Evolutionary conservation across 2,888 invertebrate species (phyloP), one percentile per base, ranked within the genome.

Genomic region (Petrolisthes manimaculis): DNA sequence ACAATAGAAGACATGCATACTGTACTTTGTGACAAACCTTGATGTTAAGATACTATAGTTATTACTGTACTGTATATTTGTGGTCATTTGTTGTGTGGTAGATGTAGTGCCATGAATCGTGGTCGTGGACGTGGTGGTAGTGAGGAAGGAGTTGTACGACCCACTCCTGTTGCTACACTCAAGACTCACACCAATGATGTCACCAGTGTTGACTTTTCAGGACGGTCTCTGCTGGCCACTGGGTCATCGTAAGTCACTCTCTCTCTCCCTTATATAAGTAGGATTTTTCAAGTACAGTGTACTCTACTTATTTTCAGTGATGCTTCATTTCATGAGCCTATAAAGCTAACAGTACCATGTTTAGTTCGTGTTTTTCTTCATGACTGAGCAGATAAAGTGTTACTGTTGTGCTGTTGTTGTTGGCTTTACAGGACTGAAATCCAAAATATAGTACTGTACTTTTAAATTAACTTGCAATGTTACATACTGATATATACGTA

Each of bases 161-260:
- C 83, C 8, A 54, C 78, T n/a, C 90, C 90, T 2, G 80, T 84
- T 1, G 85, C 83, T 69, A 94, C 93, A 24, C 92, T 95, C 24
- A 93, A 93, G 82, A 93, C 93, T 83, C 95, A 95, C 91, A 93
- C 93, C 18, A 95, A 95, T 92, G 95, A 95, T 93, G 94, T 96
- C 82, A 95, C 95, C 81, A 94, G 94, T 92, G 95, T 95, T 91
- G 95, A 95, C 92, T 95, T 95, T 92, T 94, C 95, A 83, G 93
- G 93, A 51, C 93, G 94, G 93, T 94, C 94, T 91, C 93, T 94
- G 24, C 92, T 95, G 86, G 94, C 95, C 69, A 95, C 95, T 61
- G 95, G 95, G 90, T 95, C 95, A 55, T 88, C 85, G 90, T 90
- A 83, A 86, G 90, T 86, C 3, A 14, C 61, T 37, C 37, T 37